Evolutionary conservation across 2,113 vertebrate genomes (phyloP), one percentile per base, ranked within the genome.

Genomic region (Guaruba guarouba): DNA sequence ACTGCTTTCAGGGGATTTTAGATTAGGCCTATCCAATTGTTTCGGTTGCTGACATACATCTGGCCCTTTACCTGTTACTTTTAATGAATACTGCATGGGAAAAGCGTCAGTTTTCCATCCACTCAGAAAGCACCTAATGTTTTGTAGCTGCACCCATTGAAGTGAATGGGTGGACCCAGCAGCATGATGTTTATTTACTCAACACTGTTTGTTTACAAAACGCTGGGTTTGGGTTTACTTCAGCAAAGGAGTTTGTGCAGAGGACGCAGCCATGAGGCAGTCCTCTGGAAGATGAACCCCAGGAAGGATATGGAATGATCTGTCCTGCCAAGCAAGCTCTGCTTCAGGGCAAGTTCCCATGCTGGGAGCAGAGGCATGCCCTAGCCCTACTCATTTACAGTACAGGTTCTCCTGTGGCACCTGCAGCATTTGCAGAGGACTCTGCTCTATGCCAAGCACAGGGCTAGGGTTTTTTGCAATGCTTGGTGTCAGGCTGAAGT

Each of bases 1-100:
- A 55, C 25, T 61, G 39, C 49, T 87, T 93, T 92, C 71, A 90
- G 43, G 37, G 78, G 41, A 31, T 68, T 86, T 90, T 88, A 71
- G 41, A 92, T 73, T 46, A 43, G 59, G 16, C 33, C 41, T 15
- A 67, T 81, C 17, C 64, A 46, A 82, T 54, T 89, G 49, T 89
- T 78, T 81, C 10, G 1, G 24, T 44, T 90, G 52, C 24, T 81
- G 39, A 70, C 17, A 4, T 17, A 11, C 16, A 59, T 57, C 33
- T 59, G 35, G 59, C 48, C 37, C 73, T 89, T 92, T 33, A 91
- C 61, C 63, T 76, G 23, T 35, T 59, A 59, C 31, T 49, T 88
- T 90, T 83, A 70, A 41, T 33, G 5, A 71, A 29, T 31, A 33
- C 11, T 69, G 23, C n/a, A 66, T 2, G 3, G 31, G 41, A 73